These are phyloP conservation scores for Camptogramma bilineatum DNA, from an alignment of 2,888 invertebrate genomes.

Conservation along the genomic window DNA sequence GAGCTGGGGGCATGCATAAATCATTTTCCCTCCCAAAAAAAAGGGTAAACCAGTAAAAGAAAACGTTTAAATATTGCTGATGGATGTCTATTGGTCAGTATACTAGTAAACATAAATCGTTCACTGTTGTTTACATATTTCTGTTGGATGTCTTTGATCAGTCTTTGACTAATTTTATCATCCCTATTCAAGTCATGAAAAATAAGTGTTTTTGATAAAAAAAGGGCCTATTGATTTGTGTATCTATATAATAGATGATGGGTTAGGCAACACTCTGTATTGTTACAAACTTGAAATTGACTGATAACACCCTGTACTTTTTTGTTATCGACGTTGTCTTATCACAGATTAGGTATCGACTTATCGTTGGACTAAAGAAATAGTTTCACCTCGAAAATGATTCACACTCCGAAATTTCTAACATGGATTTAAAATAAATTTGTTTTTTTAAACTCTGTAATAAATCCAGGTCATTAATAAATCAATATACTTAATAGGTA, in stretches of 20 bases:
- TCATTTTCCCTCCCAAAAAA: no score
- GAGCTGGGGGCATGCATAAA: no score
- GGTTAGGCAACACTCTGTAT: background rate
- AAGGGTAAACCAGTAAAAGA: no score
- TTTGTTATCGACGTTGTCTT: constrained; percentile 70
- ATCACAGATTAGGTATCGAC: constrained; percentile 83
- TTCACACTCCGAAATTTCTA: constrained; percentile 42
- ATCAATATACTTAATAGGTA: no score
- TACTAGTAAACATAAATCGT: no score
- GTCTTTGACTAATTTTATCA: no score
- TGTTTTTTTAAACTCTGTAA: background rate
- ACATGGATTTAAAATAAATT: background rate
- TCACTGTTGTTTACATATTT: no score
- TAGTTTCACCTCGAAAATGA: constrained; percentile 64
- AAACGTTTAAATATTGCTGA: no score
- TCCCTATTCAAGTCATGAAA: no score
- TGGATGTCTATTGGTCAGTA: no score
- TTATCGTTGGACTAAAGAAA: constrained; percentile 73
- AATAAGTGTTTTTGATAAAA: no score
- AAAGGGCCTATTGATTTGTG: background rate
- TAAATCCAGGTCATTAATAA: background rate
- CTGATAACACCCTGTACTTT: constrained; percentile 58
- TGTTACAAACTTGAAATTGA: background rate
- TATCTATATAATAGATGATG: background rate
- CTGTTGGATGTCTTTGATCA: no score